Base-by-base conservation (phyloP, 2,888 invertebrate genomes). In the Aelia acuminata region DNA sequence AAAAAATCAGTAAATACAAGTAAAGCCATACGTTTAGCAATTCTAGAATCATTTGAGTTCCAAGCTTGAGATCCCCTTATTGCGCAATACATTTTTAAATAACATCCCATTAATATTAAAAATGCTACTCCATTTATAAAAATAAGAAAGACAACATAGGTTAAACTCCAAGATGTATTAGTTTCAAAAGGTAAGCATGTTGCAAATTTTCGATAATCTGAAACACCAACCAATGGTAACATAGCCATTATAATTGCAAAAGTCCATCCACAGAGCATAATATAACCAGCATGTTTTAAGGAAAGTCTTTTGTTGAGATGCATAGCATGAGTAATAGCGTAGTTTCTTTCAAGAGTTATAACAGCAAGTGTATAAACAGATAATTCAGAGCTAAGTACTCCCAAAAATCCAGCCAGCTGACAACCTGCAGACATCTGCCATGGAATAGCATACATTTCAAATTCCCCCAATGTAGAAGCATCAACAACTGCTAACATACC, bases 291-390 rank as follows among this genome's bases (percentile, higher is more conserved):
- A 93, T 98, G 98, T 75, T 96, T 96, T 90, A 98, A 93, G 0
- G 98, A 97, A n/a, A 99, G 93, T 22, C 91, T 89, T 85, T 98
- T 98, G 93, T 99, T 99, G 89, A 98, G 94, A 92, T 98, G 98
- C 96, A 98, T 98, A 89, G 98, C 98, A 93, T 98, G 98, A 2
- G 98, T 98, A 92, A 99, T 99, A 91, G 98, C 98, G 93, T 98
- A 98, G 93, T 98, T 98, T 47, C 98, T 94, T 93, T 99, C 98
- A 91, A 98, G 93, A 0, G 99, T 98, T 91, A 99, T 99, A 88
- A 99, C 97, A 3, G 99, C 98, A 91, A 99, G 93, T 5, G 99
- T 99, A 93, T 96, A 99, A 75, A 99, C 99, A 57, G 98, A 97
- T 89, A 99, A 93, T 93, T 99, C 98, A 1, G 98, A 97, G 90